These are phyloP conservation scores for Drosophila willistoni DNA, from an alignment of 1,140 invertebrate genomes.

Conservation along the genomic window DNA sequence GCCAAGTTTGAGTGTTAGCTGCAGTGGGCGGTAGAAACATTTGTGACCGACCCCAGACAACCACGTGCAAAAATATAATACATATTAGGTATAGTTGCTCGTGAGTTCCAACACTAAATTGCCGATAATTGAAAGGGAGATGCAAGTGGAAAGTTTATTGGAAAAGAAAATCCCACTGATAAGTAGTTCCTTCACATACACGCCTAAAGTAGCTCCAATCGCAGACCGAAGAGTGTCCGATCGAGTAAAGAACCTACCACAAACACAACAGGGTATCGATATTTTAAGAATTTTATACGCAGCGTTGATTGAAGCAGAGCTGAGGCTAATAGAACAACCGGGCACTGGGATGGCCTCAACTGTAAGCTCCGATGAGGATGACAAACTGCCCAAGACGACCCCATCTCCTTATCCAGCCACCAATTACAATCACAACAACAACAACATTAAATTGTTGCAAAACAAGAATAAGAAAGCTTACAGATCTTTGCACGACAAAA, in stretches of 20 bases:
- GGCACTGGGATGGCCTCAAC: constrained; percentile 55
- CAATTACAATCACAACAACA: constrained; percentile 23
- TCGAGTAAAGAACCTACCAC: constrained; percentile 10
- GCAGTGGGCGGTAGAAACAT: background rate
- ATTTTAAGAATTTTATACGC: constrained; percentile 8
- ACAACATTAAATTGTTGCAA: constrained; percentile 17
- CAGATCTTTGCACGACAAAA: constrained; percentile 1
- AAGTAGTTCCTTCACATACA: constrained; percentile 68
- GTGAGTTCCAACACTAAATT: constrained; percentile 19
- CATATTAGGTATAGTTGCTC: background rate
- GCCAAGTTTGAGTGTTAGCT: background rate
- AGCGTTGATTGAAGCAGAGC: constrained; percentile 4
- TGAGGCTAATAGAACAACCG: background rate
- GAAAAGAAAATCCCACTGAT: constrained; percentile 40
- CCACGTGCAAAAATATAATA: background rate
- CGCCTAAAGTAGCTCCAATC: constrained; percentile 39
- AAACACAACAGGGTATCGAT: background rate
- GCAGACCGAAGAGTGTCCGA: constrained; percentile 22
- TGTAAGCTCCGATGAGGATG: constrained; percentile 27
- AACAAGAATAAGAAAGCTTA: constrained; percentile 19
- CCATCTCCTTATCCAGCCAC: constrained; percentile 11
- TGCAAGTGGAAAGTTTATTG: constrained; percentile 55
- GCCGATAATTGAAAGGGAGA: constrained; percentile 51
- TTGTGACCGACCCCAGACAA: background rate
- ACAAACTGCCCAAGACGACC: constrained; percentile 18